Base-by-base conservation (phyloP, 1,140 invertebrate genomes). In the Aporrectodea caliginosa region DNA sequence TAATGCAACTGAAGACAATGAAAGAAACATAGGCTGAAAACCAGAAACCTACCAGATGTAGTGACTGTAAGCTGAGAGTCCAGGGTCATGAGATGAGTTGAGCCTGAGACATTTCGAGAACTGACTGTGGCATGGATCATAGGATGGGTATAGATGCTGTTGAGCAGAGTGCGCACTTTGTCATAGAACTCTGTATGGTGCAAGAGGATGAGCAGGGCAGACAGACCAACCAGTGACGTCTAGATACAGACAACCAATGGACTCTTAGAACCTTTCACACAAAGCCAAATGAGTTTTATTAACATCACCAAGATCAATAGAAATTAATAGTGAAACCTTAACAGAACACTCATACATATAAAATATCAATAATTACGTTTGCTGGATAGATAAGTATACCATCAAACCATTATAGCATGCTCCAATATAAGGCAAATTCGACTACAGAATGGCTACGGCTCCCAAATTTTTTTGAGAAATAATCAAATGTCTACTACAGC, bases 131-230 rank as follows among this genome's bases (percentile, higher is more conserved):
- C 84, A 71, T 87, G 84, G 27, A 88, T 82, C 1, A 82, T 77
- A 0, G 84, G 83, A 31, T 85, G 83, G 12, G 85, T 81, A 80
- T 85, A 86, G 77, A 85, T 84, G 75, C 84, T 84, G 12, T 83
- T 79, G 34, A 87, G 43, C 33, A 87, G 79, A n/a, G 83, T 79
- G 27, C n/a, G 27, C 27, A 72, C 70, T 32, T 84, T 82, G 33
- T 82, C 78, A 77, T 86, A 88, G 73, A 87, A 86, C 73, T 87
- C 82, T 71, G 84, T 86, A 78, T 87, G 86, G 35, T 87, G 84
- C 16, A 88, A 80, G 33, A 88, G 80, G 0, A 84, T 85, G 71
- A 84, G 74, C 35, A 88, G 77, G 0, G 87, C 86, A 31, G 83
- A 81, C 2, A 86, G 77, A 6, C 87, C 86, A 14, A 85, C 82